phyloP scores from a whole-genome alignment of 2,888 invertebrate genomes.

The Drosophila suboccidentalis region DNA sequence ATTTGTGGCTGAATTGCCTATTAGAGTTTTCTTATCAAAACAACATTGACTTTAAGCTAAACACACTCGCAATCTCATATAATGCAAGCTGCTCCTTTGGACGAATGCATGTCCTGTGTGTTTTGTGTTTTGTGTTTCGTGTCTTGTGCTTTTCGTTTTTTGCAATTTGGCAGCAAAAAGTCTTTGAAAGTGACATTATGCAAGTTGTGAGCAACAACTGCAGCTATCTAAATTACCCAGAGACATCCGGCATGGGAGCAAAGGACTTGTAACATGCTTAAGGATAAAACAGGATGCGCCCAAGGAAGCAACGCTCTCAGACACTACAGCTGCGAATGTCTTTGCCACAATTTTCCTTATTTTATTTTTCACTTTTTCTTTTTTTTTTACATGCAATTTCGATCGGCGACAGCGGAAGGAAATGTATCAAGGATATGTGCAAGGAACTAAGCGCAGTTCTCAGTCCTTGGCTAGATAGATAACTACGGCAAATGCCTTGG shows the following conservation, averaged over 20 bases:
- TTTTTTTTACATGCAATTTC: constrained; percentile 70
- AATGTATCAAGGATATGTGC: constrained; percentile 45
- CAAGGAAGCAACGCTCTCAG: constrained; percentile 54
- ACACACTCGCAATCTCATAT: neutral
- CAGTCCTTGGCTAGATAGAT: constrained; percentile 24
- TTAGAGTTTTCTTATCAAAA: constrained; percentile 28
- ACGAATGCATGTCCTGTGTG: constrained; percentile 50
- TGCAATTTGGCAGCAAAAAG: constrained; percentile 52
- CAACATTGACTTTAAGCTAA: constrained; percentile 47
- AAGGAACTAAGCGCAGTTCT: constrained; percentile 31
- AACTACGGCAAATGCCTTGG: constrained; percentile 43
- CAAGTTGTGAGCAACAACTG: constrained; percentile 72
- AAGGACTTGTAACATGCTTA: constrained; percentile 51
- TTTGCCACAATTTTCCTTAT: constrained; percentile 20
- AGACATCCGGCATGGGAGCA: constrained; percentile 74
- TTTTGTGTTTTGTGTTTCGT: constrained; percentile 21
- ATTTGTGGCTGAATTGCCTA: neutral
- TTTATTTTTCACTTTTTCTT: constrained; percentile 24
- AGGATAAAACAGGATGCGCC: constrained; percentile 78
- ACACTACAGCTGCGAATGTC: constrained; percentile 28
- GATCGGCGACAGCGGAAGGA: constrained; percentile 66
- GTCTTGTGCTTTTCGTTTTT: constrained; percentile 34
- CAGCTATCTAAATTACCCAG: constrained; percentile 82
- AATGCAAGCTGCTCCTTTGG: constrained; percentile 16
- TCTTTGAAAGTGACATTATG: constrained; percentile 76